Conservation (phyloP, 1,140 invertebrate genomes). For the Bradysia coprophila region DNA sequence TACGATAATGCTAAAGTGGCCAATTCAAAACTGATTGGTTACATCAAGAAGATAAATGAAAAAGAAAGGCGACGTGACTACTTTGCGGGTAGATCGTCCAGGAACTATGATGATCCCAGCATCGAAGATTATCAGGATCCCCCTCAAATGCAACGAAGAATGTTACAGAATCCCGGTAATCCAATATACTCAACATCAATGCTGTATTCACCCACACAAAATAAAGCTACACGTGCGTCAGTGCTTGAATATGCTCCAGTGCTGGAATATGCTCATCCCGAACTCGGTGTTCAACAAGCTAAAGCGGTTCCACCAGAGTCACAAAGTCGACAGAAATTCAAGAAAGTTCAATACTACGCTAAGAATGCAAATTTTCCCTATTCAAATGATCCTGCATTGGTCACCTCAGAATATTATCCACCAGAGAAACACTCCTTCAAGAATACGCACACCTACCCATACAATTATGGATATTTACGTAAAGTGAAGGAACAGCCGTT, state of each 20-base stretch:
- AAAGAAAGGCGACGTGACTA: constrained; percentile 29
- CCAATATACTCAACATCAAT: constrained; percentile 39
- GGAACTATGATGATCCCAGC: constrained; percentile 6
- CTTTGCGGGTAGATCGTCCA: neutral
- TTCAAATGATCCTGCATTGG: constrained; percentile 17
- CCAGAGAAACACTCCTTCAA: constrained; percentile 25
- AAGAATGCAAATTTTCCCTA: constrained; percentile 21
- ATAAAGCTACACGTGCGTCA: constrained; percentile 24
- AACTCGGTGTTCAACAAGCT: constrained; percentile 52
- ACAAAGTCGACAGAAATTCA: constrained; percentile 19
- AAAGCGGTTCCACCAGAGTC: constrained; percentile 27
- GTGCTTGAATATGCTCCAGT: constrained; percentile 41
- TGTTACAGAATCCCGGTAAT: constrained; percentile 43
- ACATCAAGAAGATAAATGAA: constrained; percentile 41
- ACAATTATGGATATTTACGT: constrained; percentile 30
- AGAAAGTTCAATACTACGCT: constrained; percentile 25
- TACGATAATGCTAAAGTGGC: constrained; percentile 32
- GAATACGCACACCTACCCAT: constrained; percentile 28
- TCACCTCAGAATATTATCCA: constrained; percentile 26
- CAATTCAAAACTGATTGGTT: constrained; percentile 36
- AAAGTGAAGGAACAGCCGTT: constrained; percentile 34
- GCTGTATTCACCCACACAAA: constrained; percentile 32
- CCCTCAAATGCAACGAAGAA: constrained; percentile 36
- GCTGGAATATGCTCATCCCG: constrained; percentile 57
- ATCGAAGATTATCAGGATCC: constrained; percentile 17